phyloP scores from a whole-genome alignment of 2,797 vertebrate genomes.

The Bradypodion pumilum region DNA sequence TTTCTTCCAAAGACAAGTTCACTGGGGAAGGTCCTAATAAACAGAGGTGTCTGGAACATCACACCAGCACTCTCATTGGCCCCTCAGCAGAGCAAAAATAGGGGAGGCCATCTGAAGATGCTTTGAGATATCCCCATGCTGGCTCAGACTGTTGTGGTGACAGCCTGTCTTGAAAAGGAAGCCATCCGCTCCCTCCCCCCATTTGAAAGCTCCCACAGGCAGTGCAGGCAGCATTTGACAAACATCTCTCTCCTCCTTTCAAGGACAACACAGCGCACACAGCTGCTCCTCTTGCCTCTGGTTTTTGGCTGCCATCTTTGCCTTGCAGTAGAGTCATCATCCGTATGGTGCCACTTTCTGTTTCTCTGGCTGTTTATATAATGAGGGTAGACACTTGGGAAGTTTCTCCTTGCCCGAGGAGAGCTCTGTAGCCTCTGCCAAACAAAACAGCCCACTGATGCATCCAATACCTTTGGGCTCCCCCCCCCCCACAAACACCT shows the following conservation, averaged over 20 bases:
- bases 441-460: slow-evolving; percentile 44
- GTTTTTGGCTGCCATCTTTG: slow-evolving; percentile 53
- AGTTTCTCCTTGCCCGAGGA: slow-evolving; percentile 54
- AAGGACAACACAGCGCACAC: slow-evolving; percentile 17
- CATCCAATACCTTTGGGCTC: slow-evolving; percentile 35
- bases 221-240: slow-evolving; percentile 20
- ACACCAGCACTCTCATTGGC: not conserved
- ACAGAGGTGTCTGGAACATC: not conserved
- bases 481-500: slow-evolving; percentile 3
- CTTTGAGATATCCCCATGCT: not conserved
- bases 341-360: slow-evolving; percentile 33
- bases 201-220: not conserved
- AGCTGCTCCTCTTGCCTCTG: slow-evolving; percentile 6
- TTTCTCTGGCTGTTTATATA: slow-evolving; percentile 51
- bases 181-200: not conserved
- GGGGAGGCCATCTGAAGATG: slow-evolving; percentile 3
- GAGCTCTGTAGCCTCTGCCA: slow-evolving; percentile 25
- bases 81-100: not conserved
- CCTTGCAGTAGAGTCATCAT: slow-evolving; percentile 44
- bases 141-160: not conserved
- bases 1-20: not conserved
- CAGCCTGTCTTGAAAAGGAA: not conserved
- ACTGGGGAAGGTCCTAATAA: not conserved
- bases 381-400: slow-evolving; percentile 61
- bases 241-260: slow-evolving; percentile 21